A percentile compares a stretch with the other conserved stretches of the same genome.
These are phyloP conservation scores for Deilephila porcellus DNA, from an alignment of 2,888 invertebrate genomes.

Conservation along the genomic window DNA sequence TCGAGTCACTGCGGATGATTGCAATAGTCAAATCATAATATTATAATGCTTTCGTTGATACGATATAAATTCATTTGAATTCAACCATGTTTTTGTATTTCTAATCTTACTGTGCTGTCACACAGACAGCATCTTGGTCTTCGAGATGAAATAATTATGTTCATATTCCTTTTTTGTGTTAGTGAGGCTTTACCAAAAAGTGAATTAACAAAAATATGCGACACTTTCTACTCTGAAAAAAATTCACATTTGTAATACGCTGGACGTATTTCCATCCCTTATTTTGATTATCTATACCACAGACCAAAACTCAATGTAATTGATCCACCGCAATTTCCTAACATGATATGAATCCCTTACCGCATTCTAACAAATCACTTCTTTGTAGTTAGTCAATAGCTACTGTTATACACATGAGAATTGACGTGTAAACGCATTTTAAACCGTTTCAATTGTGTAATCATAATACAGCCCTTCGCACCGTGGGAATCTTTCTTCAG, in stretches of 20 bases:
- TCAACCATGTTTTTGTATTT: not conserved
- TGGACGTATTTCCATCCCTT: no score
- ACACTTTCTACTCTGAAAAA: no score
- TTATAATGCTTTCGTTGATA: not conserved
- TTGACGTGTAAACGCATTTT: slow-evolving; percentile 1
- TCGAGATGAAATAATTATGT: not conserved
- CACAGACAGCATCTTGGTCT: not conserved
- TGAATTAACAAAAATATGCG: no score
- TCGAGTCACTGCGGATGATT: not conserved
- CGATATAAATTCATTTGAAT: not conserved
- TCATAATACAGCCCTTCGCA: slow-evolving; percentile 51
- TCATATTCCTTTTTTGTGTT: not conserved
- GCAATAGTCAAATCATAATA: not conserved
- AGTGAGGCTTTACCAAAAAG: no score
- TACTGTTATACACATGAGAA: not conserved
- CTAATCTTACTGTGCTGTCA: not conserved
- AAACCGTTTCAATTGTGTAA: slow-evolving; percentile 1
- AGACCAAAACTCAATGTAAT: not conserved
- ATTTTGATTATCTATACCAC: not conserved
- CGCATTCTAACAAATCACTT: not conserved
- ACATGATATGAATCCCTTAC: not conserved
- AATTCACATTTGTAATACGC: no score
- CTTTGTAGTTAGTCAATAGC: not conserved
- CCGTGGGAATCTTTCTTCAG: slow-evolving; percentile 81
- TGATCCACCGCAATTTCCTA: slow-evolving; percentile 3